These are phyloP conservation scores for Schizopygopsis pylzovi DNA, from an alignment of 2,797 vertebrate species.

Conservation along the genomic window DNA sequence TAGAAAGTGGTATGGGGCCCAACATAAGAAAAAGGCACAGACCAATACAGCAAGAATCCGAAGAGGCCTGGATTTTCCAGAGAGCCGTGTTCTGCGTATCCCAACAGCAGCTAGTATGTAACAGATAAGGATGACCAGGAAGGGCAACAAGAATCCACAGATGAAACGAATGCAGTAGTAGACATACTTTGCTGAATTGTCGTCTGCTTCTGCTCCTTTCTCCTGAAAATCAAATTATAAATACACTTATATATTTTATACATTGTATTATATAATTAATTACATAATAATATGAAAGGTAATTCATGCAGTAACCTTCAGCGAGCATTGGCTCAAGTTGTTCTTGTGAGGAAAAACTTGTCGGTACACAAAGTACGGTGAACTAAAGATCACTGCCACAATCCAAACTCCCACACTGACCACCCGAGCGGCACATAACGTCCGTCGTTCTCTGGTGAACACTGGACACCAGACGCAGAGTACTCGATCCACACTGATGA, in stretches of 20 bases:
- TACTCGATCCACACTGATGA: conserved; percentile 77
- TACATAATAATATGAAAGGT: background rate
- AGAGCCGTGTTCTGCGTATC: conserved; percentile 70
- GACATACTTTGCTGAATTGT: conserved; percentile 36
- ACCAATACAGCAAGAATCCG: conserved; percentile 73
- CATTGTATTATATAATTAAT: background rate
- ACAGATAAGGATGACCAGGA: conserved; percentile 75
- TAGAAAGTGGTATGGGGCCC: conserved; percentile 80
- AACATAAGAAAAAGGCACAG: conserved; percentile 80
- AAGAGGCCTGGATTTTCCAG: conserved; percentile 70
- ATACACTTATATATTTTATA: conserved; percentile 21
- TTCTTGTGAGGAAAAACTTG: conserved; percentile 64
- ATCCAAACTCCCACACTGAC: conserved; percentile 68
- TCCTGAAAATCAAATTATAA: conserved; percentile 36
- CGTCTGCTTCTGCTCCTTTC: conserved; percentile 42
- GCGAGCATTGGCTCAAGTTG: conserved; percentile 73
- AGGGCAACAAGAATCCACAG: conserved; percentile 77
- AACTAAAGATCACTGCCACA: conserved; percentile 67
- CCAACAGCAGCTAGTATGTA: conserved; percentile 73
- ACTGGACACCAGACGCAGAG: conserved; percentile 74
- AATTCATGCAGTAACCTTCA: conserved; percentile 52
- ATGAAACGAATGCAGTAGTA: conserved; percentile 75
- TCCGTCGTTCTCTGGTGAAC: conserved; percentile 51
- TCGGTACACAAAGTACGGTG: conserved; percentile 72
- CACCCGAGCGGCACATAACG: conserved; percentile 1